A percentile compares a stretch with the other conserved stretches of the same genome.
These are phyloP conservation scores for Melanostoma mellinum DNA, from an alignment of 2,888 invertebrate genomes.

Conservation along the genomic window DNA sequence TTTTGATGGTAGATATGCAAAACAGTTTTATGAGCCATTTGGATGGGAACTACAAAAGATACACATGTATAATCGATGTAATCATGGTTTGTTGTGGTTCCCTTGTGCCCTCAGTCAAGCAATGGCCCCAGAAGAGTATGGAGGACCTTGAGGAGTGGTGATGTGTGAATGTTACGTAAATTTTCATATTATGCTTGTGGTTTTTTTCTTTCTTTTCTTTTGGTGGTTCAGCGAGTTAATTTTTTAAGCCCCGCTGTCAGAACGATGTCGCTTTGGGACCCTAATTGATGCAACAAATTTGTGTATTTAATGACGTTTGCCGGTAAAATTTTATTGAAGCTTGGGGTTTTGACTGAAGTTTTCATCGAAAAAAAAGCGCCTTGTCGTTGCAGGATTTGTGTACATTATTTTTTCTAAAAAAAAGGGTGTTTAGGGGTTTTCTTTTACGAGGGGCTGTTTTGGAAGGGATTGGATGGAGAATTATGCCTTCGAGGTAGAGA, in stretches of 20 bases:
- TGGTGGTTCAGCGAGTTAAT: slow-evolving; percentile 3
- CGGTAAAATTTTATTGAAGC: slow-evolving; percentile 7
- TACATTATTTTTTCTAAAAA: neutral
- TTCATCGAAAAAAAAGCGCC: no score
- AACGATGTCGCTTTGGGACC: slow-evolving; percentile 57
- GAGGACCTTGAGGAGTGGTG: neutral
- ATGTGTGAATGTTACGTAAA: slow-evolving; percentile 45
- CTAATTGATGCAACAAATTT: slow-evolving; percentile 71
- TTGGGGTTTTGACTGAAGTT: slow-evolving; percentile 5
- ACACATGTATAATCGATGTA: slow-evolving; percentile 58
- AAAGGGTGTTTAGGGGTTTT: no score
- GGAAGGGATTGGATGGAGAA: no score
- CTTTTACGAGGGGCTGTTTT: no score
- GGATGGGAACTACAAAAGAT: slow-evolving; percentile 48
- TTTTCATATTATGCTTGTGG: slow-evolving; percentile 21
- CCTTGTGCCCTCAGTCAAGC: slow-evolving; percentile 2
- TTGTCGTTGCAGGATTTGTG: neutral
- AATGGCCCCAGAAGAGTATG: slow-evolving; percentile 5
- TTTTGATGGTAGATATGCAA: slow-evolving; percentile 38
- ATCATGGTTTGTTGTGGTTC: slow-evolving; percentile 67
- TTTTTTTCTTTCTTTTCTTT: neutral
- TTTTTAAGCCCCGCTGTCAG: slow-evolving; percentile 57
- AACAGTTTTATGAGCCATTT: slow-evolving; percentile 65
- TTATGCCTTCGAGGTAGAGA: no score
- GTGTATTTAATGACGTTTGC: slow-evolving; percentile 52